Conservation (phyloP, 2,888 invertebrate genomes). For the Parnassius apollo region DNA sequence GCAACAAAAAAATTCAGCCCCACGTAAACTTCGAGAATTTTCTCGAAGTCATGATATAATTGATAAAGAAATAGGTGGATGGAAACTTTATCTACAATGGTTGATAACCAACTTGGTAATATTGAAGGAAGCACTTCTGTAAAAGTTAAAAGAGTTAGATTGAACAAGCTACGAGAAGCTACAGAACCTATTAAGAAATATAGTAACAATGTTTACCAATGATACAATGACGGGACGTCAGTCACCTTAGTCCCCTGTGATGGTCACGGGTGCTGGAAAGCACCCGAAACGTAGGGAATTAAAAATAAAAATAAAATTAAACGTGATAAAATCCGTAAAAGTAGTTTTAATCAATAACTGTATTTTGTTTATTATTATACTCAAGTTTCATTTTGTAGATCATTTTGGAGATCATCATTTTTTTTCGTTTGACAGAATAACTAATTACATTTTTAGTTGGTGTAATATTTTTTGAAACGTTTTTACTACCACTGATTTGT, state of each 20-base stretch:
- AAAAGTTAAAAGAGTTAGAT: slow-evolving; percentile 45
- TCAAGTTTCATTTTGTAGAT: too few relatives aligned
- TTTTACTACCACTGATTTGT: background rate
- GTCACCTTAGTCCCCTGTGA: too few relatives aligned
- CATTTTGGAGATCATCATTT: background rate
- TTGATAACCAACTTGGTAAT: slow-evolving; percentile 52
- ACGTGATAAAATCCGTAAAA: too few relatives aligned
- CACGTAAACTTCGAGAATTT: slow-evolving; percentile 38
- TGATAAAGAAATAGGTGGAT: slow-evolving; percentile 67
- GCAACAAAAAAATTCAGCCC: slow-evolving; percentile 35
- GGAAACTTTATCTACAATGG: slow-evolving; percentile 67
- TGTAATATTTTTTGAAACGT: background rate
- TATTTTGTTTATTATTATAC: too few relatives aligned
- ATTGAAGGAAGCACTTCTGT: slow-evolving; percentile 47
- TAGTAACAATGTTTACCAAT: slow-evolving; percentile 12
- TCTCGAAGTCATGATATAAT: slow-evolving; percentile 55
- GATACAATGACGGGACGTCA: too few relatives aligned
- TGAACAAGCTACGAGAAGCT: slow-evolving; percentile 48
- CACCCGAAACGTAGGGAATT: too few relatives aligned
- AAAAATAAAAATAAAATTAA: too few relatives aligned
- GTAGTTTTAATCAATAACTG: too few relatives aligned
- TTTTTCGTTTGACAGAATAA: background rate
- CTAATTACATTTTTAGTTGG: background rate
- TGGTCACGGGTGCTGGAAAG: too few relatives aligned
- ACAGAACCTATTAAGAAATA: slow-evolving; percentile 39